Conservation (phyloP, 2,888 invertebrate species). For the Macrophya alboannulata region DNA sequence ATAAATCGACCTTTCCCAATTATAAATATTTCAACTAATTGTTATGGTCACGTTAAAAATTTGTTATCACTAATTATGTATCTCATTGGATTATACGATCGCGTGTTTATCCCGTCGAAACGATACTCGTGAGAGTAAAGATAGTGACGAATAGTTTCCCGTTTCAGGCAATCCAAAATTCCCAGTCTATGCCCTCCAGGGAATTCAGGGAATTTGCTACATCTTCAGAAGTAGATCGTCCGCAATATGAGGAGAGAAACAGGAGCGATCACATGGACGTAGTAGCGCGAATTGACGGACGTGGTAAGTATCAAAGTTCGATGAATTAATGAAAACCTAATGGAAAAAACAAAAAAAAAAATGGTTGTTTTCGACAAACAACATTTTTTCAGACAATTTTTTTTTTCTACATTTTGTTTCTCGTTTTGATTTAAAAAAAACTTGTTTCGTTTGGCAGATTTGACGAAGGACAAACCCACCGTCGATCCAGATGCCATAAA, state of each 20-base stretch:
- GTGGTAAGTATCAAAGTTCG: neutral
- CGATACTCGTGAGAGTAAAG: neutral
- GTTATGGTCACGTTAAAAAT: neutral
- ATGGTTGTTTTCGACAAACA: neutral
- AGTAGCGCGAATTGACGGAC: neutral
- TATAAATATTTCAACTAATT: neutral
- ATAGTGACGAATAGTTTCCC: neutral
- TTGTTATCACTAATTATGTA: neutral
- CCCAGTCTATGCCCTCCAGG: slow-evolving; percentile 33
- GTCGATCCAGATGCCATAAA: neutral
- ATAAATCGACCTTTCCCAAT: neutral
- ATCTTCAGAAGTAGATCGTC: neutral
- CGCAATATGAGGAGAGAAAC: neutral
- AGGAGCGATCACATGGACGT: neutral
- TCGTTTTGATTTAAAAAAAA: neutral
- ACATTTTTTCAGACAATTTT: neutral
- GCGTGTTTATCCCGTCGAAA: neutral
- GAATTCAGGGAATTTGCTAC: neutral
- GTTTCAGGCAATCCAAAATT: slow-evolving; percentile 10
- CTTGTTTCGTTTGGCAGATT: neutral
- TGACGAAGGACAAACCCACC: neutral
- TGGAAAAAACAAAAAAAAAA: too few relatives aligned
- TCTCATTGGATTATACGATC: neutral
- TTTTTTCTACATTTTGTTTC: neutral
- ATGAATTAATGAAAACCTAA: neutral